Evolutionary conservation across 2,888 invertebrate species (phyloP).

Genomic region (Bellardia bayeri): DNA sequence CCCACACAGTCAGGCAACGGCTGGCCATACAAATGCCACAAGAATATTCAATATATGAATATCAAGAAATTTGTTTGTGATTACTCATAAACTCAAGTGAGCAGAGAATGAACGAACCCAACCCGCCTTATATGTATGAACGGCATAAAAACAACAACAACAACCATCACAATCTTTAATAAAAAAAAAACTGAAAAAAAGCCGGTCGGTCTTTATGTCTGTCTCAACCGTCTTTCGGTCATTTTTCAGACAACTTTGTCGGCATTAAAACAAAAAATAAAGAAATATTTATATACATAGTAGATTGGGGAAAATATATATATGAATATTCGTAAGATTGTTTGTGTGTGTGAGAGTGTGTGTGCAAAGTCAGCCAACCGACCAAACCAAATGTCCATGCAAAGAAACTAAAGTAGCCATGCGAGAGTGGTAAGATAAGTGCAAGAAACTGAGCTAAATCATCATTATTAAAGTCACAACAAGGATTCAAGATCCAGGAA

Average conservation of each 20-base stretch:
- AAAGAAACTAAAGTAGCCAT: constrained; percentile 9
- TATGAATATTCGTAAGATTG: background rate
- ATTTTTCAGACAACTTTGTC: constrained; percentile 63
- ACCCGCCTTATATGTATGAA: constrained; percentile 24
- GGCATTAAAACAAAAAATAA: constrained; percentile 51
- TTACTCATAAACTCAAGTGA: constrained; percentile 49
- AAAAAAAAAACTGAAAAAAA: constrained; percentile 18
- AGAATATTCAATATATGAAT: constrained; percentile 2
- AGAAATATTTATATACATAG: background rate
- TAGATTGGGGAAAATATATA: constrained; percentile 5
- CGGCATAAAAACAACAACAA: constrained; percentile 15
- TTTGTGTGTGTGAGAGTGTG: background rate
- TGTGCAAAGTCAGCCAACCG: background rate
- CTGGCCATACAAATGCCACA: background rate
- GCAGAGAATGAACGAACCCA: constrained; percentile 28
- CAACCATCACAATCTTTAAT: background rate
- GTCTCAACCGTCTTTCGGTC: constrained; percentile 46
- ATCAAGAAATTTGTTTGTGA: constrained; percentile 27
- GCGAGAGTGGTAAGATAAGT: background rate
- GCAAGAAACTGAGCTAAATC: background rate
- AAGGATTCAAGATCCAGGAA: no score
- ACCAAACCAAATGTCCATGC: constrained; percentile 23
- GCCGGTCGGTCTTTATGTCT: constrained; percentile 44
- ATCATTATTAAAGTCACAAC: no score
- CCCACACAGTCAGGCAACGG: background rate